Evolutionary conservation across 2,888 invertebrate genomes (phyloP), one percentile per base, ranked within the genome.

Genomic region (Ectobius pallidus): DNA sequence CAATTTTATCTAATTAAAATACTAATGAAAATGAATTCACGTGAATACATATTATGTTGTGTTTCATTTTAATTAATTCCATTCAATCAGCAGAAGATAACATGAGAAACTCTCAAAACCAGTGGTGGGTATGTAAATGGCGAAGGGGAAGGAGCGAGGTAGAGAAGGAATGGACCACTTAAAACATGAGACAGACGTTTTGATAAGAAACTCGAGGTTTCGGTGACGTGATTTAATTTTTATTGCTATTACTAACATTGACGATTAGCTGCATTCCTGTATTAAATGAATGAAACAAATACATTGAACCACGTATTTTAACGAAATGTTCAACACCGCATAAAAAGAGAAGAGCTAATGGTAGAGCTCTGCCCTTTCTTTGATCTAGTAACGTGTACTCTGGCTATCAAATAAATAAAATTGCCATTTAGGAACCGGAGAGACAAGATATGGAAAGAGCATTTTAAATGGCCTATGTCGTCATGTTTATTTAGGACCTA

Each of bases 401-500:
- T n/a, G 32, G 62, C 20, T 25, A 25, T 63, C 34, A 63, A 20
- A 63, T 63, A 63, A 63, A 63, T 42, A 63, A 63, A 63, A 22
- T 63, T 20, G 63, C 22, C 42, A 42, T 63, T 63, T 63, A 42
- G 3, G 42, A 4, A 14, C 42, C 63, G 22, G 16, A 63, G 42
- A 25, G 42, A 52, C 52, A 52, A 52, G 52, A 52, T 52, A 25
- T 25, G 25, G 25, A 52, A 9, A 62, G 22, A 34, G 32, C 32
- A 18, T 62, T 32, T 32, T 62, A 34, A 62, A 62, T 62, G 20
- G 39, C 34, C 32, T 22, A 46, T 42, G 46, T 49, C 68, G 46
- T 68, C 68, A n/a, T 68, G 52, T 52, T 49, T 63, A 63, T 63
- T 63, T 63, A 63, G 42, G 18, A 63, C 63, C 63, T 63, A 42